Conservation (phyloP, 2,888 invertebrate species). For the Caenorhabditis panamensis region DNA sequence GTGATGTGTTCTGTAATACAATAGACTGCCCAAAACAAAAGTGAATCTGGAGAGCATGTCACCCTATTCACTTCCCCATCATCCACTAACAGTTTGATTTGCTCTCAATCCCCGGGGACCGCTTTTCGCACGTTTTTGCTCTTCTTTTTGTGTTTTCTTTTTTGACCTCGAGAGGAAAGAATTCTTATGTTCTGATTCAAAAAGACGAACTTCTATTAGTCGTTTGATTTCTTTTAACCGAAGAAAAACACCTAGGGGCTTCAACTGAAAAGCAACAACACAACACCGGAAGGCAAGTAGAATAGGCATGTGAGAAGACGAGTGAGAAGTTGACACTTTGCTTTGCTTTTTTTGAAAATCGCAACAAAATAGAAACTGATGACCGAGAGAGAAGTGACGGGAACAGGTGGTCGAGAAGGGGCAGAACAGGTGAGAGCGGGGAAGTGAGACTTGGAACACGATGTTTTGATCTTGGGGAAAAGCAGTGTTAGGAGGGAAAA, state of each 20-base stretch:
- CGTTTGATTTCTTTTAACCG: neutral
- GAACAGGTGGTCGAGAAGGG: neutral
- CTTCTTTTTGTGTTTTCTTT: neutral
- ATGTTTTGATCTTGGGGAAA: neutral
- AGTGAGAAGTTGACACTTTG: slow-evolving; percentile 3
- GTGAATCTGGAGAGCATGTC: neutral
- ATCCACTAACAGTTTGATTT: neutral
- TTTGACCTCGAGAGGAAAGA: neutral
- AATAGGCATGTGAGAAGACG: neutral
- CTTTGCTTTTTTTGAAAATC: neutral
- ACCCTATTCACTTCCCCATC: neutral
- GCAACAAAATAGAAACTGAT: neutral
- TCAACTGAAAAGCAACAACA: too few species aligned
- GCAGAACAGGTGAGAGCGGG: neutral
- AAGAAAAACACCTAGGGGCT: neutral
- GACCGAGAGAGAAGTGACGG: neutral
- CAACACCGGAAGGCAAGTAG: neutral
- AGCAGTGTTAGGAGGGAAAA: neutral
- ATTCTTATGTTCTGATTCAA: neutral
- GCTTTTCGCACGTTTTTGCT: neutral
- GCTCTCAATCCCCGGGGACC: neutral
- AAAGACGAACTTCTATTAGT: neutral
- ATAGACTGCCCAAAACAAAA: too few species aligned
- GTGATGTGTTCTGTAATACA: too few species aligned
- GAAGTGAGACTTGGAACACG: too few species aligned